These are phyloP conservation scores for Bucco capensis DNA, from an alignment of 2,113 vertebrate genomes.

Conservation along the genomic window DNA sequence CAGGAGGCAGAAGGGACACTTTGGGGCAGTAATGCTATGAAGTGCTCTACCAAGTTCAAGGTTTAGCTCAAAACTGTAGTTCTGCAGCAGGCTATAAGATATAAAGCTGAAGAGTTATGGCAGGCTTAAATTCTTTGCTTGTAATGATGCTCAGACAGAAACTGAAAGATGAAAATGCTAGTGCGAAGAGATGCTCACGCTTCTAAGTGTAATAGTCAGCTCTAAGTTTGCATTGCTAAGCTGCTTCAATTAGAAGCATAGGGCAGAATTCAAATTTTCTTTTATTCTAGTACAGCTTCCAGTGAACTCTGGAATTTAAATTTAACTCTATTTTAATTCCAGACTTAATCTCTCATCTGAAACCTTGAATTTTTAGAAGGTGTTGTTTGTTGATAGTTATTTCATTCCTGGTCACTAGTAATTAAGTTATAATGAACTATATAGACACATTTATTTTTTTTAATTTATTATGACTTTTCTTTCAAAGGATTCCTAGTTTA, in stretches of 20 bases:
- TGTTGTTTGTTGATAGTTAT: background rate
- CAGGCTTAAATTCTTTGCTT: conserved; percentile 1
- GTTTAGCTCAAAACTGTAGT: background rate
- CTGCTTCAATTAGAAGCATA: background rate
- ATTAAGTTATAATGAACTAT: background rate
- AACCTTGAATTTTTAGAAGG: background rate
- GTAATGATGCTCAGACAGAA: background rate
- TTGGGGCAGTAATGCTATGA: background rate
- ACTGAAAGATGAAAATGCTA: conserved; percentile 26
- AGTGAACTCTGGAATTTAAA: background rate
- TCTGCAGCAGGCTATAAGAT: background rate
- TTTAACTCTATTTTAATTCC: background rate
- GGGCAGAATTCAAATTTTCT: background rate
- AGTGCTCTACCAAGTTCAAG: background rate
- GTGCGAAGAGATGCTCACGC: background rate
- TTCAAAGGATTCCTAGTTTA: background rate
- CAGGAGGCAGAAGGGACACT: background rate
- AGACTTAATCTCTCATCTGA: background rate
- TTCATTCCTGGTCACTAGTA: background rate
- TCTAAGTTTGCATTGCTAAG: background rate
- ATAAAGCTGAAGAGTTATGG: background rate
- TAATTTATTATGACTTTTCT: background rate
- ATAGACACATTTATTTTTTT: no score
- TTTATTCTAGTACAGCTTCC: background rate
- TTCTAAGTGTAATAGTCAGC: background rate